phyloP scores from a whole-genome alignment of 1,140 invertebrate genomes.

The Heliothis subflexa region DNA sequence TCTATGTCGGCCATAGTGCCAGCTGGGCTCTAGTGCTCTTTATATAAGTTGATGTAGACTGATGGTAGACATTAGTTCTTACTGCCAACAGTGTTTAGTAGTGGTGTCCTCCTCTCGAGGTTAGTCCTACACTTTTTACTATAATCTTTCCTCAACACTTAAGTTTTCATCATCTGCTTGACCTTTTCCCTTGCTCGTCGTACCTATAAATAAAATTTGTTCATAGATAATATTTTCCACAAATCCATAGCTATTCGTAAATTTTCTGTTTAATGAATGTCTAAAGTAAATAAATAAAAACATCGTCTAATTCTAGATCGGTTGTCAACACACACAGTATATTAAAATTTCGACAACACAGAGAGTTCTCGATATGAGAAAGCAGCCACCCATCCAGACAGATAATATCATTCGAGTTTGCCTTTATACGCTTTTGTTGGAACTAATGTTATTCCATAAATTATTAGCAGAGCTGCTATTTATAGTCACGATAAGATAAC shows the following conservation, averaged over 20 bases:
- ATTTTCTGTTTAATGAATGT: no score
- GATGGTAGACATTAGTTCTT: not conserved
- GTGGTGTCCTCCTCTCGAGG: not conserved
- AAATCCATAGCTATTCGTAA: no score
- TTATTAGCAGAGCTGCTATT: not conserved
- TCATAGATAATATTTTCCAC: no score
- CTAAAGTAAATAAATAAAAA: no score
- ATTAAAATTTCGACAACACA: no score
- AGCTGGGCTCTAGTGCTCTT: not conserved
- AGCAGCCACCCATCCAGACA: not conserved
- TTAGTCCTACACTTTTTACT: not conserved
- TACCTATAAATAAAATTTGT: no score
- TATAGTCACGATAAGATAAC: conserved; percentile 1
- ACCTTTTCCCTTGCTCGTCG: no score
- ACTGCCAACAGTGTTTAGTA: not conserved
- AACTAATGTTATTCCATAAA: not conserved
- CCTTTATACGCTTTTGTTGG: not conserved
- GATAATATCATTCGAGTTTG: not conserved
- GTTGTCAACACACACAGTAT: no score
- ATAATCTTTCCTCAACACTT: no score
- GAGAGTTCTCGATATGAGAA: no score
- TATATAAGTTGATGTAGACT: conserved; percentile 1
- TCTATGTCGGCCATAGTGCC: not conserved
- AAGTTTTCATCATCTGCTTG: no score
- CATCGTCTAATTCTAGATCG: no score